A percentile compares a stretch with the other conserved stretches of the same genome.
Evolutionary conservation across 2,888 invertebrate species (phyloP).

Genomic region (Zonitis immaculata): DNA sequence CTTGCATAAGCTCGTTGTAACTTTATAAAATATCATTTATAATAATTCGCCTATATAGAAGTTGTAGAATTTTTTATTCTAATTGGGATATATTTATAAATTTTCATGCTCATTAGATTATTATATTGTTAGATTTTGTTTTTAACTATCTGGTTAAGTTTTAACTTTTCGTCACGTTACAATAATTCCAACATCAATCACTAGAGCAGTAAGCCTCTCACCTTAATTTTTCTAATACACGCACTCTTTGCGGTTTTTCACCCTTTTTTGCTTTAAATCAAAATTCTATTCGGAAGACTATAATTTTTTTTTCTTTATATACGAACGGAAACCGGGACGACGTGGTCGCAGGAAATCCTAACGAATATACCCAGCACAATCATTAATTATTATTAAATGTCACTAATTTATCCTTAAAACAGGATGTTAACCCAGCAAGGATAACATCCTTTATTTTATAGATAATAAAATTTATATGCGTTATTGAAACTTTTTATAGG

Average conservation of each 20-base stretch:
- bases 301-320: background rate
- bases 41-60: background rate
- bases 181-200: slow-evolving; percentile 17
- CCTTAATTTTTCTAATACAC: slow-evolving; percentile 9
- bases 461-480: no score
- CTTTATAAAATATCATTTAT: background rate
- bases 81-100: background rate
- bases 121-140: no score
- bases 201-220: slow-evolving; percentile 16
- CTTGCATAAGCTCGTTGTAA: slow-evolving; percentile 8
- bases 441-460: no score
- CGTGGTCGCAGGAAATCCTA: no score
- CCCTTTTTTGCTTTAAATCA: background rate
- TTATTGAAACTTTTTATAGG: no score
- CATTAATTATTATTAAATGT: no score
- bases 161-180: slow-evolving; percentile 24
- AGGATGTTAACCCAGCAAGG: no score
- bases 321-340: no score
- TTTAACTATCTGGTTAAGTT: slow-evolving; percentile 17
- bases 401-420: no score
- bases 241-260: slow-evolving; percentile 3
- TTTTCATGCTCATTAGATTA: no score
- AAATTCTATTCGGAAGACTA: background rate
- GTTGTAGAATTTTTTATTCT: no score
- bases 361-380: no score